Evolutionary conservation across 1,140 invertebrate genomes (phyloP), one percentile per base, ranked within the genome.

Genomic region (Lordiphosa clarofinis): DNA sequence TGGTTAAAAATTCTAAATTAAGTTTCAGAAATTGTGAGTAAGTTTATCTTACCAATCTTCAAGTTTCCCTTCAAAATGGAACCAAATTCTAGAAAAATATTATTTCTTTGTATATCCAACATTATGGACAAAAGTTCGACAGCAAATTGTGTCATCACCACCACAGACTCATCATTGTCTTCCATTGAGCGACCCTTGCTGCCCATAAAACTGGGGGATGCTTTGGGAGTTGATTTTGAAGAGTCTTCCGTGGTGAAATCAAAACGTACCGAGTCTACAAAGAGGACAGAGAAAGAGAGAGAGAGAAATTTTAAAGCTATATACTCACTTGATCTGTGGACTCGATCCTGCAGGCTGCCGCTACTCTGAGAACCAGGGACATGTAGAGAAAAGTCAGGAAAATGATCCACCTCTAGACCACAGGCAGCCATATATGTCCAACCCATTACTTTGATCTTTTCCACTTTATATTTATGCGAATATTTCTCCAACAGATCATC

Each of bases 351-450:
- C 1, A 11, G n/a, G 1, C 8, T 10, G 1, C 44, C 39, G 3
- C 7, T 10, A 10, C 3, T 12, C 13, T 21, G 8, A 1, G 10
- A 21, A 11, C 3, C 9, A 2, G 59, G 55, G 8, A 49, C 24
- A 6, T 49, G 6, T 4, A 57, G 12, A 0, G 61, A 40, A 10
- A 33, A 53, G 31, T 66, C 63, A 0, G 63, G 37, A 8, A 42
- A 37, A 9, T 61, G 42, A 0, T 72, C 59, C 24, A 9, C 35
- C 2, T 95, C 92, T 5, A 98, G 89, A 2, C 96, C 96, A 87
- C 95, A 96, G 0, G 96, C 96, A n/a, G 95, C 96, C 96, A 98
- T 97, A 73, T 97, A 98, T 0, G 96, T 97, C 90, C 94, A 95
- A 31, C 96, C 93, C 38, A 95, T 95, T 31, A 97, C 94, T 91